Conservation (phyloP, 2,113 vertebrate species). For the Ardeotis arabs region DNA sequence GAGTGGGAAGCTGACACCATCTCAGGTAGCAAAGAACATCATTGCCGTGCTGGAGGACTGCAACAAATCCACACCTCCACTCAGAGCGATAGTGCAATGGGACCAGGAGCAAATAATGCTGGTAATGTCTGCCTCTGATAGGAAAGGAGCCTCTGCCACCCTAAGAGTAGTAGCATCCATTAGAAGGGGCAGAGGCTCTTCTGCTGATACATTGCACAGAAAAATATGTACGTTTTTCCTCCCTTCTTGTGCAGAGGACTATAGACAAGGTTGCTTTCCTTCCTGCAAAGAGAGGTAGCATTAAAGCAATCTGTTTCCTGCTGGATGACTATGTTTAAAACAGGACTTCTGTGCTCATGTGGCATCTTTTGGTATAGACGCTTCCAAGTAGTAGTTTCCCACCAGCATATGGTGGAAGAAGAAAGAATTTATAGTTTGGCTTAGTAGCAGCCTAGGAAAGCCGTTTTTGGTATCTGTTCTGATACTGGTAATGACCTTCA, state of each 20-base stretch:
- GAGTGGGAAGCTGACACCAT: slow-evolving; percentile 56
- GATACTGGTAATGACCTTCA: background rate
- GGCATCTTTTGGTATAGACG: background rate
- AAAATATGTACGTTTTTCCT: background rate
- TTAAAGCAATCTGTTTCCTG: slow-evolving; percentile 13
- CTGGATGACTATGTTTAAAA: background rate
- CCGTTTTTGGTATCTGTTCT: background rate
- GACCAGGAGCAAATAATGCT: slow-evolving; percentile 59
- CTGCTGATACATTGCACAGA: background rate
- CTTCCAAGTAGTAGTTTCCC: background rate
- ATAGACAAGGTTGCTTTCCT: background rate
- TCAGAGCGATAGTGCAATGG: slow-evolving; percentile 70
- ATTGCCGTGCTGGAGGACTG: slow-evolving; percentile 57
- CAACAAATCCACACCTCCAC: background rate
- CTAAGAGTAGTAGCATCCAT: background rate
- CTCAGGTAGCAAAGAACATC: slow-evolving; percentile 69
- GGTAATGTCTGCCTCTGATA: slow-evolving; percentile 38
- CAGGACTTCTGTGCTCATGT: background rate
- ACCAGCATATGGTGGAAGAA: background rate
- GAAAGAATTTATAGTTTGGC: background rate
- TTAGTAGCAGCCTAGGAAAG: background rate
- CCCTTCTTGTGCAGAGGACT: background rate
- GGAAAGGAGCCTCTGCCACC: background rate
- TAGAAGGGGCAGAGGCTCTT: background rate
- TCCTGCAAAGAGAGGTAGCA: background rate